Base-by-base conservation (phyloP, 2,888 invertebrate genomes). In the Diarsia mendica region DNA sequence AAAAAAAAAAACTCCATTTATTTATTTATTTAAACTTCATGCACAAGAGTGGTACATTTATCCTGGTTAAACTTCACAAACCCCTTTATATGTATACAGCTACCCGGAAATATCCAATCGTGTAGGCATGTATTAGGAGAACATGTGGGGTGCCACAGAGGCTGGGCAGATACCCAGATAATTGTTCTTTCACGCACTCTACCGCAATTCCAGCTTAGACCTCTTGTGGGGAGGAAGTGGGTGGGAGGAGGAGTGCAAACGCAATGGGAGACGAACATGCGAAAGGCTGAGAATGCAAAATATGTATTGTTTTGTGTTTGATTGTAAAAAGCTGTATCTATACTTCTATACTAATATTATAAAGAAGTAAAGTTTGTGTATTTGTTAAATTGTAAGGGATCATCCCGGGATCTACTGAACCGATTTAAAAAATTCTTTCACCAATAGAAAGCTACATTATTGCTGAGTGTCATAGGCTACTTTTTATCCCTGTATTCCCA, bases 101-200 rank as follows among this genome's bases (percentile, higher is more conserved):
- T 28, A 65, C 67, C 72, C 67, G 72, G 82, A 81, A 84, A 84
- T 72, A 73, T 77, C 28, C 58, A 58, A 73, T 60, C 58, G 33
- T n/a, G 49, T 58, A 69, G 48, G 55, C 82, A 39, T 77, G 69
- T 70, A 68, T 71, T 80, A 74, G 44, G 53, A 8, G 67, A 71
- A 23, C 67, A 70, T 71, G 85, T 69, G 73, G 77, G 77, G 58
- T 60, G 53, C 85, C 70, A 13, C 65, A 46, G 76, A 55, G 75
- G 70, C 65, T 65, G 63, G 48, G 67, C 61, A 49, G 70, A 71
- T 85, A 76, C 66, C 66, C 72, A 64, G 63, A 77, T 85, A 85
- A 87, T 85, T 85, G 80, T 77, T 77, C 78, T 79, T 85, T 75
- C 75, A 76, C 80, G 79, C 79, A 78, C 63, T 77, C 68, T 61